Evolutionary conservation across 2,888 invertebrate genomes (phyloP), one percentile per base, ranked within the genome.

Genomic region (Deladenus siricidicola): DNA sequence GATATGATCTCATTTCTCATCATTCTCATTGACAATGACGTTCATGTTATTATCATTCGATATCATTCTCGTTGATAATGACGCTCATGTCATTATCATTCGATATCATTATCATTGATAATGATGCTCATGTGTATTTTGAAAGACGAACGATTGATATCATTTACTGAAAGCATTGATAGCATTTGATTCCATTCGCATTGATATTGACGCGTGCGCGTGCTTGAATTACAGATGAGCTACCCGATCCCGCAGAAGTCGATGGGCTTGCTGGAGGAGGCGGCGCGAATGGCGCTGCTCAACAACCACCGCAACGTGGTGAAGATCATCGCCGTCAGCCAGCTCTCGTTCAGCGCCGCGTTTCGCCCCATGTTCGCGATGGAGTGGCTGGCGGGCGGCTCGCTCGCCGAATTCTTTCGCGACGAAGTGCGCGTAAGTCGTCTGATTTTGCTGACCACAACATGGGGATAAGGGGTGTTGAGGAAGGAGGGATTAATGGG

Each of bases 311-410:
- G 72, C 48, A 71, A 77, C 61, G 67, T 76, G 48, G 74, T 76
- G 44, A 66, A 65, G 30, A 62, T 76, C 3, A 65, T 76, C 28
- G 76, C 73, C 4, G 74, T 70, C 42, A 71, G 69, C 28, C 69
- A 71, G 49, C 64, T 76, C 47, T 73, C 73, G 45, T 75, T 75
- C 55, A 67, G 67, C 64, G 75, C 72, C 34, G 75, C 72, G 28
- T 74, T 75, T 55, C 71, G 75, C 19, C 76, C 76, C 28, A 70
- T 76, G 72, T 69, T 76, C 47, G 76, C 73, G 0, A 66, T 77
- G 68, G 76, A 76, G 60, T 76, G 76, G 76, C 70, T 76, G 4
- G 67, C 72, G 0, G 76, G 76, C 4, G 76, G 76, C 14, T 72
- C 74, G 17, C 62, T 76, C 30, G 69, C 71, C 34, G 74, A 78